Conservation (phyloP, 37 sponge, comb jelly and placozoan species). For the Chondrosia reniformis region DNA sequence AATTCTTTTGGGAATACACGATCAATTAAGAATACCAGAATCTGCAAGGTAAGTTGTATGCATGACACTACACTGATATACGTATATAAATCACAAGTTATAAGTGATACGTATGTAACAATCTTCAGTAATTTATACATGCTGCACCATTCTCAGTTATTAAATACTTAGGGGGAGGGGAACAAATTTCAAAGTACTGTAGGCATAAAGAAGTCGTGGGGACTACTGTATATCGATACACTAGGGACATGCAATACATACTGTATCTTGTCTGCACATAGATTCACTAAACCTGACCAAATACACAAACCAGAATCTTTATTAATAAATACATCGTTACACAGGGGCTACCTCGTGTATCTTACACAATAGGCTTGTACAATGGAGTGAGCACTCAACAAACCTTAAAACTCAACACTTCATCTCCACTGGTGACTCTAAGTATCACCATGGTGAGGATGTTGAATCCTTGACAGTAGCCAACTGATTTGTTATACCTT, state of each 20-base stretch:
- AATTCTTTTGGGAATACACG: constrained; percentile 76
- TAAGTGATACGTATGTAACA: background rate
- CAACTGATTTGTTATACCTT: constrained; percentile 72
- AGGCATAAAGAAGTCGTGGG: too few relatives aligned
- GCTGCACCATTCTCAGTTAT: background rate
- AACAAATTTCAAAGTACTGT: too few relatives aligned
- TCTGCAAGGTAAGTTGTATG: too few relatives aligned
- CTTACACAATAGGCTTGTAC: too few relatives aligned
- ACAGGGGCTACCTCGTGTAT: too few relatives aligned
- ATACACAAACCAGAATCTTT: background rate
- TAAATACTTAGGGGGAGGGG: too few relatives aligned
- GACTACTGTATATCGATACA: too few relatives aligned
- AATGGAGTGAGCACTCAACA: too few relatives aligned
- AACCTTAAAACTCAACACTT: constrained; percentile 70
- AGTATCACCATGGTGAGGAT: constrained; percentile 82
- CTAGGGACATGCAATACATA: too few relatives aligned
- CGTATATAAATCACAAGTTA: background rate
- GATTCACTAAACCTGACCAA: background rate
- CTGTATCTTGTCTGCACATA: background rate
- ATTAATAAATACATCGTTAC: background rate
- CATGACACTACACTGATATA: constrained; percentile 9
- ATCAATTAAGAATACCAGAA: constrained; percentile 84
- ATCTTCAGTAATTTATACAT: background rate
- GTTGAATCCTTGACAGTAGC: constrained; percentile 94
- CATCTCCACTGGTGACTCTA: constrained; percentile 68